Evolutionary conservation across 2,113 vertebrate genomes (phyloP), one percentile per base, ranked within the genome.

Genomic region (Nematolebias whitei): DNA sequence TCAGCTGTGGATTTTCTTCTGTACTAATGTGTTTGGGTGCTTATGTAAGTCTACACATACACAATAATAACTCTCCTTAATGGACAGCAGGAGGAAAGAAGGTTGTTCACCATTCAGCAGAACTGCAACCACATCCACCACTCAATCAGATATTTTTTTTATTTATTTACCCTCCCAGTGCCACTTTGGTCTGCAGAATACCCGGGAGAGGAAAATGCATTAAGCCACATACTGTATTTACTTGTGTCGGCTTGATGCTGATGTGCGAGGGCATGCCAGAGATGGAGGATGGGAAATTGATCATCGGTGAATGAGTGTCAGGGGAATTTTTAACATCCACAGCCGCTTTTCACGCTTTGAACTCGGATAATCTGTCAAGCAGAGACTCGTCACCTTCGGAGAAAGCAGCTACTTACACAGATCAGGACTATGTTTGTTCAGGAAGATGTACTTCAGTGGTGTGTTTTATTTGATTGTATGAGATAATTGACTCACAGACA

Each of bases 211-310:
- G 20, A 41, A 83, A 78, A 85, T 86, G 81, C 88, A 87, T 90
- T 88, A 90, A 90, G 87, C 81, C 87, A 80, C 84, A 82, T 80
- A 74, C 82, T 87, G 85, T 87, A 86, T 88, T 87, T 88, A 89
- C 85, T 78, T 68, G 82, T 75, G 73, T 52, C 57, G 76, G 80
- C 86, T 77, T 86, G 87, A 88, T 79, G 81, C 73, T 83, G 87
- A 85, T 88, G 72, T 76, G 81, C 63, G 70, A 76, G 77, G 82
- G 84, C 80, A 84, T 80, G 51, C 68, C 68, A 59, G 53, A 53
- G 84, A 82, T 63, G 82, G 68, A 76, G 65, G 78, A 83, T 84
- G 78, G 82, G 79, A 85, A 87, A 91, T 90, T 90, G 87, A 91
- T 92, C 87, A 89, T 82, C 3, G 58, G 65, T 77, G 85, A 88